Evolutionary conservation across 35 echinoderm and acorn worm species (phyloP).

Genomic region (Ophioderma brevispina): DNA sequence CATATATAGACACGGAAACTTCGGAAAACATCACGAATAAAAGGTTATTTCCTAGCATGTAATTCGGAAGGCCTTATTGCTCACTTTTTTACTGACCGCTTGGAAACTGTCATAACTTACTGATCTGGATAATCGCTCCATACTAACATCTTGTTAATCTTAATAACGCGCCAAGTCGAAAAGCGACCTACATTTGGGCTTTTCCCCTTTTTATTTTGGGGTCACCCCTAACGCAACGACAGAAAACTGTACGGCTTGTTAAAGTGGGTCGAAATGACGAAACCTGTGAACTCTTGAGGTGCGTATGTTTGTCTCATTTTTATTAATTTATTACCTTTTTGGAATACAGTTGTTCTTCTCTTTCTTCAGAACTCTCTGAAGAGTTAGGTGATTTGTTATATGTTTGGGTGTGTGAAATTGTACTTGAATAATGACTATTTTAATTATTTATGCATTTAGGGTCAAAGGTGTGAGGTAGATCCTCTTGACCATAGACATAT

Average conservation of each 20-base stretch:
- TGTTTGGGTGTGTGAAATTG: no score
- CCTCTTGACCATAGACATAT: not conserved
- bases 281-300: not conserved
- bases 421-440: not conserved
- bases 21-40: not conserved
- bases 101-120: not conserved
- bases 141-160: not conserved
- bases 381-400: no score
- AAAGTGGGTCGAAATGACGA: conserved; percentile 9
- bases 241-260: not conserved
- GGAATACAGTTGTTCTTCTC: not conserved
- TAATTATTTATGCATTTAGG: not conserved
- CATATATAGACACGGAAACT: not conserved
- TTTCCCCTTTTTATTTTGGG: not conserved
- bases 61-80: not conserved
- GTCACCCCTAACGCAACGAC: not conserved
- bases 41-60: not conserved
- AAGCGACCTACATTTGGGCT: not conserved
- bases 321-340: not conserved
- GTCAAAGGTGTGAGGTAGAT: not conserved
- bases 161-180: not conserved
- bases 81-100: not conserved
- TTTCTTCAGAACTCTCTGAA: not conserved
- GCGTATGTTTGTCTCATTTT: not conserved
- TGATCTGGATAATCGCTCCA: not conserved